Evolutionary conservation across 2,797 vertebrate species (phyloP).

Genomic region (Onychomys arenicola): DNA sequence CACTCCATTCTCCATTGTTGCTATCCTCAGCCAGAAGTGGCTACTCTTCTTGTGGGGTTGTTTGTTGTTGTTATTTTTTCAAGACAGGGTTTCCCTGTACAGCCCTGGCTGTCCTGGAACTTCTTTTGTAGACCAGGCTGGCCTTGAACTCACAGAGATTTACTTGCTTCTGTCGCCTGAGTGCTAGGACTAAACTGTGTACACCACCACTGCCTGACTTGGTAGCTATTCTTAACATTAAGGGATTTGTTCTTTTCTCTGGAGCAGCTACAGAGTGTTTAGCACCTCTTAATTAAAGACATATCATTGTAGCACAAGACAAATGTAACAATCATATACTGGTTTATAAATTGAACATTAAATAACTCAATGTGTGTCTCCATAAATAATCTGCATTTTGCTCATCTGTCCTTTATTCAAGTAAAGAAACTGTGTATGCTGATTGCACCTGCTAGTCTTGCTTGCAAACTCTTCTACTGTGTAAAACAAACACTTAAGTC

Average conservation of each 20-base stretch:
- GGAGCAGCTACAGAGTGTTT: slow-evolving; percentile 78
- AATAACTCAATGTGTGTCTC: slow-evolving; percentile 60
- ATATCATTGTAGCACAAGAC: slow-evolving; percentile 76
- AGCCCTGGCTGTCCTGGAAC: neutral
- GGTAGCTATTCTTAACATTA: slow-evolving; percentile 75
- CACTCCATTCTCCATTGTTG: slow-evolving; percentile 57
- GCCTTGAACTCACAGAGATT: neutral
- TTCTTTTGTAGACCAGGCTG: neutral
- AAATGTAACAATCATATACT: slow-evolving; percentile 71
- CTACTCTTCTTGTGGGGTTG: slow-evolving; percentile 51
- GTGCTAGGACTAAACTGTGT: neutral
- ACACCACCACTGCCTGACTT: neutral
- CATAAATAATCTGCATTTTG: slow-evolving; percentile 69
- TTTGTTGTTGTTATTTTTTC: too few species aligned
- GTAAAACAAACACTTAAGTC: neutral
- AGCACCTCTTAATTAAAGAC: slow-evolving; percentile 77
- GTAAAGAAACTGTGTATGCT: neutral
- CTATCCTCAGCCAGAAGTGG: slow-evolving; percentile 78
- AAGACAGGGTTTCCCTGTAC: neutral
- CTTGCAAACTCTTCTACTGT: slow-evolving; percentile 36
- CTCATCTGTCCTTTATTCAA: slow-evolving; percentile 68
- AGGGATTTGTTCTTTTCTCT: slow-evolving; percentile 85
- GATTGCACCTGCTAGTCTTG: slow-evolving; percentile 74
- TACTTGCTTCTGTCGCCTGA: neutral
- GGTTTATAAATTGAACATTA: slow-evolving; percentile 74